Conservation (phyloP, 2,113 vertebrate species). For the Mastomys coucha region DNA sequence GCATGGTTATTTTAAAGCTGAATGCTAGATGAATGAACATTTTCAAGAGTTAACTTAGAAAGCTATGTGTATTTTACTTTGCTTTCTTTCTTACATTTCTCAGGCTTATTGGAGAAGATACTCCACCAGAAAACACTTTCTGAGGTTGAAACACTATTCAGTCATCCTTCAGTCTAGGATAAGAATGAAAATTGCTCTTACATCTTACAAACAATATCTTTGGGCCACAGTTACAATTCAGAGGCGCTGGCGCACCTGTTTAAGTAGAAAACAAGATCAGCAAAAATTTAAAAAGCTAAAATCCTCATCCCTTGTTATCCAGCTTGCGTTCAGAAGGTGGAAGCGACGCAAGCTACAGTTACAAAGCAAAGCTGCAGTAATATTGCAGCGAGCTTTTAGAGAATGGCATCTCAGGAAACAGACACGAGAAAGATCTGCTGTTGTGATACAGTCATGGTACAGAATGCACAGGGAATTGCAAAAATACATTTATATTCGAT, state of each 20-base stretch:
- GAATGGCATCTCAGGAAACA: conserved; percentile 86
- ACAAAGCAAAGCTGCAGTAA: conserved; percentile 83
- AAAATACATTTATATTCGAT: conserved; percentile 73
- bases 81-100: conserved; percentile 35
- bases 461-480: conserved; percentile 82
- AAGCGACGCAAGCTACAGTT: conserved; percentile 80
- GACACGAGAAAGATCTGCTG: conserved; percentile 83
- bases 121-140: conserved; percentile 84
- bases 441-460: conserved; percentile 93
- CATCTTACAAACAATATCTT: conserved; percentile 83
- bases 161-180: conserved; percentile 90
- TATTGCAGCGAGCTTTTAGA: conserved; percentile 90
- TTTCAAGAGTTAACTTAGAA: conserved; percentile 21
- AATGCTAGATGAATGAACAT: background rate
- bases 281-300: conserved; percentile 84
- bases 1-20: background rate
- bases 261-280: conserved; percentile 82
- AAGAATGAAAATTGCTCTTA: conserved; percentile 88
- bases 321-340: conserved; percentile 90
- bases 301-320: conserved; percentile 85
- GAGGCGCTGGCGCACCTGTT: conserved; percentile 82
- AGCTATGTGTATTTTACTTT: conserved; percentile 3
- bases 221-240: conserved; percentile 89
- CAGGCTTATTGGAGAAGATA: conserved; percentile 92
- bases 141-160: conserved; percentile 85